Evolutionary conservation across 2,888 invertebrate species (phyloP).

Genomic region (Alentia gelatinosa): DNA sequence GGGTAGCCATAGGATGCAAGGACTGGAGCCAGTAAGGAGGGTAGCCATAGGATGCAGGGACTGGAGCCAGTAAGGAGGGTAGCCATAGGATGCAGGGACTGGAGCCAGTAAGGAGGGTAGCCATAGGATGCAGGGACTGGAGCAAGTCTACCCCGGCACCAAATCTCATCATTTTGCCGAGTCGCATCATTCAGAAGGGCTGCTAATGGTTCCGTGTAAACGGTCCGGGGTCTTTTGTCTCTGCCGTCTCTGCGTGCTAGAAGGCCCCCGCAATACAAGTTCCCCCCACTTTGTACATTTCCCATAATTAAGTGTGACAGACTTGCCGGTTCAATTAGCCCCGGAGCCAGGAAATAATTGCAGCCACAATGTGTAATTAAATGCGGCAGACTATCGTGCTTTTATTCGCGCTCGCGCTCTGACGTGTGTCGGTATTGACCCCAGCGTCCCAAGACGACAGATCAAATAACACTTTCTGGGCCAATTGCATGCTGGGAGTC

Average conservation of each 20-base stretch:
- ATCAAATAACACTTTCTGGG: conserved; percentile 34
- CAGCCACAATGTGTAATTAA: conserved; percentile 51
- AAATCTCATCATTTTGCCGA: background rate
- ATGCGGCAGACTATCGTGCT: conserved; percentile 37
- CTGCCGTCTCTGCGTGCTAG: conserved; percentile 8
- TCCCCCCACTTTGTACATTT: conserved; percentile 29
- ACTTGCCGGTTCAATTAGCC: conserved; percentile 50
- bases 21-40: no score
- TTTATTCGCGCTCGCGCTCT: background rate
- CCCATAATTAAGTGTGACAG: conserved; percentile 47
- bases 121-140: no score
- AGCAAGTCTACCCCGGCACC: conserved; percentile 13
- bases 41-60: no score
- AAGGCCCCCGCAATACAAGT: background rate
- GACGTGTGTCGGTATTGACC: conserved; percentile 45
- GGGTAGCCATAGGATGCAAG: no score
- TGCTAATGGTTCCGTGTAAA: conserved; percentile 35
- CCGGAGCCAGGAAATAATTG: conserved; percentile 52
- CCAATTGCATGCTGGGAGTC: conserved; percentile 41
- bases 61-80: no score
- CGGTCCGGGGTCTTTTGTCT: background rate
- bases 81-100: no score
- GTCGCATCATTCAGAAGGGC: background rate
- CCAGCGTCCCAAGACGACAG: background rate
- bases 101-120: no score